Conservation (phyloP, 2,797 vertebrate species). For the Callimico goeldii region DNA sequence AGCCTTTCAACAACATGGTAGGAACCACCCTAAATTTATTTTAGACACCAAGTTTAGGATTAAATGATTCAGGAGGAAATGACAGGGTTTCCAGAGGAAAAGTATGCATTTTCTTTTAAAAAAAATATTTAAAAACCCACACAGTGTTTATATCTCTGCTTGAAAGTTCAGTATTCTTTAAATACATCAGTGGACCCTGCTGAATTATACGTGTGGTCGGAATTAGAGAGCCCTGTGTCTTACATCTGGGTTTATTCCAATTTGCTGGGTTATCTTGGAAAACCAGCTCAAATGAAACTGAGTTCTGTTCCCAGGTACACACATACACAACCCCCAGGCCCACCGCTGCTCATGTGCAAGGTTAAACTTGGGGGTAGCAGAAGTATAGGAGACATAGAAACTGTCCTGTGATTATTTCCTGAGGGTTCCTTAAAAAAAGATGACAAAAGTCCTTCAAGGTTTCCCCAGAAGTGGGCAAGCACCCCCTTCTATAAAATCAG, state of each 20-base stretch:
- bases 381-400: background rate
- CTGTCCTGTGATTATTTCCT: background rate
- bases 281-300: background rate
- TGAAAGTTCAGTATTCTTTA: slow-evolving; percentile 33
- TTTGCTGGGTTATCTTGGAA: slow-evolving; percentile 17
- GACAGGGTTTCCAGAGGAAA: slow-evolving; percentile 6
- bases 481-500: background rate
- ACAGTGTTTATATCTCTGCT: background rate
- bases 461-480: background rate
- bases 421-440: background rate
- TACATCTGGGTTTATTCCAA: slow-evolving; percentile 2
- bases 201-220: background rate
- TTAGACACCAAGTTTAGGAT: slow-evolving; percentile 19
- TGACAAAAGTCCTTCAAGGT: background rate
- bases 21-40: slow-evolving; percentile 39
- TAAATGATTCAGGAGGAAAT: slow-evolving; percentile 25
- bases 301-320: background rate
- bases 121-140: background rate
- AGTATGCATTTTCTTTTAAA: slow-evolving; percentile 29
- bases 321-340: background rate
- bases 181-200: background rate
- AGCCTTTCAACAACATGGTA: background rate
- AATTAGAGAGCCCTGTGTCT: background rate
- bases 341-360: background rate
- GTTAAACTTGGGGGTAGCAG: background rate